Conservation (phyloP, 2,888 invertebrate genomes). For the Rutpela maculata region DNA sequence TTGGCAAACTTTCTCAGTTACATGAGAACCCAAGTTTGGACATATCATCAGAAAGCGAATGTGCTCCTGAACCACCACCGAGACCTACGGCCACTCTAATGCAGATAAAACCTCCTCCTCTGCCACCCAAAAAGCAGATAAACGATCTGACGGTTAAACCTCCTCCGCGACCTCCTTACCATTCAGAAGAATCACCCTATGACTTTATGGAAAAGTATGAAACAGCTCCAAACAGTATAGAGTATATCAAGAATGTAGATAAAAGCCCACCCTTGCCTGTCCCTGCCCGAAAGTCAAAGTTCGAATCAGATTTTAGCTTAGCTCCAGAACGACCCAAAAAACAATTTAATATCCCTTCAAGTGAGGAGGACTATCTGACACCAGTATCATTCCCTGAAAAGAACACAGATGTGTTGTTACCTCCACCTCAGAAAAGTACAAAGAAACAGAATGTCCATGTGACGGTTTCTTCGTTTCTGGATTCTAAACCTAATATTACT, state of each 20-base stretch:
- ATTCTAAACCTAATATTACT: conserved; percentile 66
- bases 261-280: conserved; percentile 79
- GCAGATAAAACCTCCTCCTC: conserved; percentile 82
- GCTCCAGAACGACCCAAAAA: conserved; percentile 73
- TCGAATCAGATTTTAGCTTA: conserved; percentile 72
- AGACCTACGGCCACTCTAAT: conserved; percentile 79
- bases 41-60: conserved; percentile 70
- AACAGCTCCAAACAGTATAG: conserved; percentile 65
- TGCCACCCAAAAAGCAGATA: conserved; percentile 83
- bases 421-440: conserved; percentile 73
- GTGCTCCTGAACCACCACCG: conserved; percentile 82
- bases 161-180: conserved; percentile 79
- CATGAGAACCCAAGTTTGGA: conserved; percentile 70
- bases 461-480: conserved; percentile 56
- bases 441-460: conserved; percentile 61
- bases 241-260: conserved; percentile 60
- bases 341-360: conserved; percentile 60
- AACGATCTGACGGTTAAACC: conserved; percentile 78
- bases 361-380: conserved; percentile 81
- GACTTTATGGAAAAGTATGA: conserved; percentile 76
- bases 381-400: conserved; percentile 73
- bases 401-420: conserved; percentile 71
- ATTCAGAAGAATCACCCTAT: conserved; percentile 76
- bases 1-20: conserved; percentile 57
- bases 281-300: conserved; percentile 77